These are phyloP conservation scores for Radopholus similis DNA, from an alignment of 1,140 invertebrate species.

Conservation along the genomic window DNA sequence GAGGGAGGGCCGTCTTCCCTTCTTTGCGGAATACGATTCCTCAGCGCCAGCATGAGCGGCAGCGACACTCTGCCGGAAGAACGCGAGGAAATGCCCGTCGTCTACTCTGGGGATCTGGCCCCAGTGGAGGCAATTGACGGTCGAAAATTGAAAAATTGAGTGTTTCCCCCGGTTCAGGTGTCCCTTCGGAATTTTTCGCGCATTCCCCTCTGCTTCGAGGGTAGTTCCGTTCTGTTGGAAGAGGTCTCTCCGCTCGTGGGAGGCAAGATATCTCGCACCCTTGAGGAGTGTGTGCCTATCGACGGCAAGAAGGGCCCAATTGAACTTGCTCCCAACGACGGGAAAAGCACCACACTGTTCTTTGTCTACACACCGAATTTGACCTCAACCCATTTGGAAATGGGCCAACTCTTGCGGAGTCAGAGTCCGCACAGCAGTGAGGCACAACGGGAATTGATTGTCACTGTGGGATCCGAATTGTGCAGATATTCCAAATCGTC, in stretches of 20 bases:
- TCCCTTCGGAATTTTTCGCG: background rate
- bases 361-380: background rate
- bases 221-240: slow-evolving; percentile 1
- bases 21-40: too few relatives aligned
- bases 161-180: background rate
- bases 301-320: background rate
- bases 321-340: background rate
- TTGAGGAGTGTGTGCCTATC: background rate
- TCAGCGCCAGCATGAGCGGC: too few relatives aligned
- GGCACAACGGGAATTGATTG: background rate
- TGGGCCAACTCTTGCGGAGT: background rate
- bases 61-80: too few relatives aligned
- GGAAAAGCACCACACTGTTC: too few relatives aligned
- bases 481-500: too few relatives aligned
- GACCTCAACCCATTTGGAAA: background rate
- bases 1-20: background rate
- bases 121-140: background rate
- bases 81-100: background rate
- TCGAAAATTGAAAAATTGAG: background rate
- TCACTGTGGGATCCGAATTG: background rate
- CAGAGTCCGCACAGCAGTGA: background rate
- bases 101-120: background rate
- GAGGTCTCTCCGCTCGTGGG: background rate
- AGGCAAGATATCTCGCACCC: background rate
- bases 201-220: background rate